A percentile compares a stretch with the other conserved stretches of the same genome.
Conservation (phyloP, 1,140 invertebrate species). For the Magallana angulata region DNA sequence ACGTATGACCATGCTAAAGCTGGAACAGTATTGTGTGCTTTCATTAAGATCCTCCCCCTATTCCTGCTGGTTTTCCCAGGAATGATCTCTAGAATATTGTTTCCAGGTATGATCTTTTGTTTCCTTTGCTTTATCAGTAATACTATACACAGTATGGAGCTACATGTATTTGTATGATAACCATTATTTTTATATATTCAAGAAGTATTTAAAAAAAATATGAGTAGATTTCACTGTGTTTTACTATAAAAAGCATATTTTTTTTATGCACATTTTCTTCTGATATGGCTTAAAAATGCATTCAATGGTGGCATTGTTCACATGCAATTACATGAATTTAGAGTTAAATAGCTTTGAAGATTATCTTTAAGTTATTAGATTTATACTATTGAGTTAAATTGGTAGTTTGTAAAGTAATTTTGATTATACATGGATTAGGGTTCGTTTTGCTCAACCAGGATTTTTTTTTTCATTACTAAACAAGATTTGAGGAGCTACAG, state of each 20-base stretch:
- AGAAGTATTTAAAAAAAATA: not conserved
- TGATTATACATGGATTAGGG: too few relatives aligned
- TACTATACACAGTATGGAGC: not conserved
- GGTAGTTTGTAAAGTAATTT: too few relatives aligned
- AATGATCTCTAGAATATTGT: conserved; percentile 82
- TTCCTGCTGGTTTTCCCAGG: conserved; percentile 83
- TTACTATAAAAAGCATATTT: not conserved
- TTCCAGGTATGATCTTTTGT: conserved; percentile 69
- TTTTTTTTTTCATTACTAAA: too few relatives aligned
- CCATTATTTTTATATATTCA: not conserved
- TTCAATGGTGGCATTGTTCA: too few relatives aligned
- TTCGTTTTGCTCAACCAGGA: too few relatives aligned
- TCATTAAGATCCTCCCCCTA: conserved; percentile 81
- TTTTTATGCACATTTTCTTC: too few relatives aligned
- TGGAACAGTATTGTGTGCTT: conserved; percentile 81
- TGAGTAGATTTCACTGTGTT: not conserved
- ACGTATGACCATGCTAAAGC: conserved; percentile 81
- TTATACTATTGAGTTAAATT: too few relatives aligned
- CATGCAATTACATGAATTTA: too few relatives aligned
- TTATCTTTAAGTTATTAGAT: too few relatives aligned
- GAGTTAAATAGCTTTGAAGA: too few relatives aligned
- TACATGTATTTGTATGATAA: not conserved
- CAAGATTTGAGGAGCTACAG: too few relatives aligned
- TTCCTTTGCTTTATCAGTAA: not conserved
- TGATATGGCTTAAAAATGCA: too few relatives aligned